Base-by-base conservation (phyloP, 2,797 vertebrate species). In the Parotocinclus haroldoi region DNA sequence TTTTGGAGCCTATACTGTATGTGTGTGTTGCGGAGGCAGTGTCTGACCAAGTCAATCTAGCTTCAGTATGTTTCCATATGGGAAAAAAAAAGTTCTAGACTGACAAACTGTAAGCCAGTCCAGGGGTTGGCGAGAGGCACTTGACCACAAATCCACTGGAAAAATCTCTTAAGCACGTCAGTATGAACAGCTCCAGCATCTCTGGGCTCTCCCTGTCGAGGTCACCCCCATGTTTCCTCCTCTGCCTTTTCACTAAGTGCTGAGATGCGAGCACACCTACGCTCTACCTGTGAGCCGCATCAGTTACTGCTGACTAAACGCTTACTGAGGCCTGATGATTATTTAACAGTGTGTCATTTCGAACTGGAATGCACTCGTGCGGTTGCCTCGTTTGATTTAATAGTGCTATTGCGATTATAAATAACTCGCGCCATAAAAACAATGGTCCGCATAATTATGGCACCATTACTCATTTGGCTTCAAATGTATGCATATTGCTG, bases 51-150 rank as follows among this genome's bases (percentile, higher is more conserved):
- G 63, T 74, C 42, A 69, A 74, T 75, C 60, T 49, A 44, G 63
- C 61, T 68, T 56, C 9, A 40, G 51, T 69, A 60, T 65, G 59
- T 76, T 78, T 82, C 74, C 72, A 80, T 76, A 72, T 75, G 71
- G 66, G 74, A 79, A 51, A 66, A 64, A 58, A 69, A 61, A 73
- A 44, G 55, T 50, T 37, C 44, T 48, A 50, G 49, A 45, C 56
- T 7, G 38, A 63, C 44, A 69, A 75, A 52, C 13, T 9, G 56
- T 63, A 77, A 79, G 71, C 73, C 55, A 69, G 67, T 65, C 63
- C 51, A 71, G 72, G 19, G 65, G 38, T 53, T 60, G 72, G 51
- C 18, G 14, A 62, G 42, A 73, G 52, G 49, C 58, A 16, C 53
- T 58, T 12, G 18, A 63, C 66, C 72, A 70, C 73, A 79, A 66